phyloP scores from a whole-genome alignment of 2,797 vertebrate genomes.

The Gallinago stenura region DNA sequence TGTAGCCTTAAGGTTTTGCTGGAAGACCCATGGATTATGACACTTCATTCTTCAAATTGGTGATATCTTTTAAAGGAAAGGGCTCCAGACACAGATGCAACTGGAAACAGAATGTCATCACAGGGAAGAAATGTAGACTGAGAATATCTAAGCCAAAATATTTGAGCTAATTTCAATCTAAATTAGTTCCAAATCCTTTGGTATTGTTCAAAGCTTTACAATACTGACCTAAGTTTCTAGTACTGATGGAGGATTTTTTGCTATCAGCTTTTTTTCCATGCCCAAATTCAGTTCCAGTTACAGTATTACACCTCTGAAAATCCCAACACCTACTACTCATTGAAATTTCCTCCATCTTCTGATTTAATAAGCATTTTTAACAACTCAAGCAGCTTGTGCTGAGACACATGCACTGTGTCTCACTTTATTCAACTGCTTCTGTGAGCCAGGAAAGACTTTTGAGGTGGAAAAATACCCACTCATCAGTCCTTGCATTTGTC shows the following conservation, averaged over 20 bases:
- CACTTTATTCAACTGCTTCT: constrained; percentile 4
- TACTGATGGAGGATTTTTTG: background rate
- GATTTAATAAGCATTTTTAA: background rate
- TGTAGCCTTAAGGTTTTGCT: background rate
- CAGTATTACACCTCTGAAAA: background rate
- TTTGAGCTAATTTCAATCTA: background rate
- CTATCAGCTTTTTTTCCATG: background rate
- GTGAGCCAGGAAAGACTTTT: background rate
- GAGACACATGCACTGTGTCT: background rate
- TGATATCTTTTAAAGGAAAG: constrained; percentile 42
- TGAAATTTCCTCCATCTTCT: background rate
- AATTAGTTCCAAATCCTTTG: background rate
- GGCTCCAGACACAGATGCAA: constrained; percentile 7
- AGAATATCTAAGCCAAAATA: background rate
- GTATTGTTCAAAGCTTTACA: background rate
- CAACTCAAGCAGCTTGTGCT: background rate
- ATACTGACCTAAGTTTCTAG: background rate
- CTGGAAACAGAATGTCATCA: background rate
- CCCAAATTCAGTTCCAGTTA: background rate
- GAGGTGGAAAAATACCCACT: constrained; percentile 2
- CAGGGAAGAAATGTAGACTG: background rate
- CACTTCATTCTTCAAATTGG: constrained; percentile 8
- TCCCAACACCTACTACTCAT: background rate
- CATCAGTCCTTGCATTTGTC: background rate
- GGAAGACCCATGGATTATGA: background rate